A percentile compares a stretch with the other conserved stretches of the same genome.
These are phyloP conservation scores for Euthynnus affinis DNA, from an alignment of 2,797 vertebrate species.

Conservation along the genomic window DNA sequence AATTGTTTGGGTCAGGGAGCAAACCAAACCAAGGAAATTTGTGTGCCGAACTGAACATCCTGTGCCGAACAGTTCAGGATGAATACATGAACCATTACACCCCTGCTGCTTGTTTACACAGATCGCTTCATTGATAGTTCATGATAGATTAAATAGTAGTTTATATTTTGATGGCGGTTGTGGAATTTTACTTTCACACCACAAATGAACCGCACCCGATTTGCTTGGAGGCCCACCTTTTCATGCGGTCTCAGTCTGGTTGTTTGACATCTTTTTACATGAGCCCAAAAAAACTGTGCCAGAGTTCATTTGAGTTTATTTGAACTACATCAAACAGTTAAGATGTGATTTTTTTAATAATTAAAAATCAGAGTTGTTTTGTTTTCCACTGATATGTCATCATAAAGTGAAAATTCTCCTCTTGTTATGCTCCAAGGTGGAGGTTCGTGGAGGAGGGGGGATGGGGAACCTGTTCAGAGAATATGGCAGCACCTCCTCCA, in stretches of 20 bases:
- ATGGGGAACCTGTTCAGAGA: constrained; percentile 89
- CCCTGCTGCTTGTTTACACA: background rate
- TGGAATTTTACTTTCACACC: background rate
- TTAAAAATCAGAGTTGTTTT: background rate
- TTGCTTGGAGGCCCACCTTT: too few relatives aligned
- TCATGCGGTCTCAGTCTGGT: too few relatives aligned
- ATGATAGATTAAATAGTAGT: background rate
- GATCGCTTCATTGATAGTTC: background rate
- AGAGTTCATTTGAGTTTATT: background rate
- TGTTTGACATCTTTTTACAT: background rate
- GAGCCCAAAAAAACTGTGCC: background rate
- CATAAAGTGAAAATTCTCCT: background rate
- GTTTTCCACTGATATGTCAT: background rate
- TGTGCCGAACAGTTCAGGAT: too few relatives aligned
- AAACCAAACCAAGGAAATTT: too few relatives aligned
- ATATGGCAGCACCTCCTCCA: constrained; percentile 97
- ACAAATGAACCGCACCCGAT: too few relatives aligned
- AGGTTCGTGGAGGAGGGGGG: constrained; percentile 71
- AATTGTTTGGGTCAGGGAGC: too few relatives aligned
- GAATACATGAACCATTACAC: too few relatives aligned
- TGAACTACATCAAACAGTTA: background rate
- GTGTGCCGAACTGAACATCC: too few relatives aligned
- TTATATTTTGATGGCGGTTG: background rate
- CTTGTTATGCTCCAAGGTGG: constrained; percentile 67
- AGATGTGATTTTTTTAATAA: too few relatives aligned